A percentile compares a stretch with the other conserved stretches of the same genome.
Evolutionary conservation across 2,888 invertebrate genomes (phyloP).

Genomic region (Eristalinus sepulchralis): DNA sequence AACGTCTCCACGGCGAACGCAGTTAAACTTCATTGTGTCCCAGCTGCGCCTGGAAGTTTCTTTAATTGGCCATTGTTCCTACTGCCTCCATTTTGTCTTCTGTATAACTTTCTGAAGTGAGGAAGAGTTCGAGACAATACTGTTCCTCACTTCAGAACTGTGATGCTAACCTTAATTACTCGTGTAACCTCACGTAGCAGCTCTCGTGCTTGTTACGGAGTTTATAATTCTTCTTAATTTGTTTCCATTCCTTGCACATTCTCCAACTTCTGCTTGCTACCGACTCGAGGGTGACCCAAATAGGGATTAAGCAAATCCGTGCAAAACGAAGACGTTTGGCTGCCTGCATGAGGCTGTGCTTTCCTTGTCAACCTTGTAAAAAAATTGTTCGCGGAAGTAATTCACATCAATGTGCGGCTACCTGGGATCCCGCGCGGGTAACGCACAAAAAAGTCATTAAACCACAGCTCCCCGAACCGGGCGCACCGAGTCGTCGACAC

Average conservation of each 20-base stretch:
- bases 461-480: background rate
- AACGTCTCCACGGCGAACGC: background rate
- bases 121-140: background rate
- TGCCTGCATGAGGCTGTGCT: background rate
- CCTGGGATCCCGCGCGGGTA: background rate
- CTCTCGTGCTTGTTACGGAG: background rate
- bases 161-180: background rate
- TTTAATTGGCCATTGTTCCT: background rate
- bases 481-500: background rate
- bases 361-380: background rate
- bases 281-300: background rate
- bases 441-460: constrained; percentile 14
- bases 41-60: background rate
- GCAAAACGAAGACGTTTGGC: background rate
- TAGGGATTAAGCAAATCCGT: background rate
- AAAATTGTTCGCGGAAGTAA: background rate
- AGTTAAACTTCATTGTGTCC: background rate
- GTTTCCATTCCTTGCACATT: background rate
- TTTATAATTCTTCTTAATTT: background rate
- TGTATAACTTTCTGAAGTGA: background rate
- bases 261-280: background rate
- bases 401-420: background rate
- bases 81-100: background rate
- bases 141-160: background rate
- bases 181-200: background rate